Evolutionary conservation across 2,797 vertebrate genomes (phyloP), one percentile per base, ranked within the genome.

Genomic region (Podarcis lilfordi): DNA sequence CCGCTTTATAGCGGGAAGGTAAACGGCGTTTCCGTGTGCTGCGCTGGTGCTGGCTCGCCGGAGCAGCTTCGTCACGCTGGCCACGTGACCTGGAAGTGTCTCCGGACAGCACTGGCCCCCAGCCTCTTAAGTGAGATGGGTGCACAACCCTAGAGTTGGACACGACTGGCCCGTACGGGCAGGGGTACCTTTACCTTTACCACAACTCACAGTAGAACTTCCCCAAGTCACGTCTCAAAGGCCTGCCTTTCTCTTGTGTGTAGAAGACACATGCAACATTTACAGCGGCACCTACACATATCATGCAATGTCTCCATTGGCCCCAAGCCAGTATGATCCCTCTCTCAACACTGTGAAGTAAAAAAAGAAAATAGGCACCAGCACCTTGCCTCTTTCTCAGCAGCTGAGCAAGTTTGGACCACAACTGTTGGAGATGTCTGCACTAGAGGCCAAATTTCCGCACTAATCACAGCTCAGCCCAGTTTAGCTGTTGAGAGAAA

Each of bases 331-430:
- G 8, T n/a, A 72, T 25, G 55, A 43, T 64, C 61, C 40, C 15
- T 25, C 72, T 40, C 84, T 84, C 80, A 80, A 32, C 0, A 83
- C 3, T 66, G 86, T 9, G 88, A 81, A 88, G 82, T 69, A 45
- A 80, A 19, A 17, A 79, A 19, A 91, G 61, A 3, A 3, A 88
- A 86, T 17, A 55, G 50, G 50, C 50, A 55, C 40, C 37, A 50
- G 2, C 4, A 76, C 84, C 21, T 17, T 0, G 72, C 86, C 91
- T 94, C 90, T 95, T 91, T 78, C 74, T 92, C 86, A 72, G 11
- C 69, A n/a, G 69, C 69, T 71, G 10, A 71, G 69, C 29, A n/a
- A 29, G 4, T 29, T 71, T 55, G 69, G 69, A 71, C n/a, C 10
- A n/a, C 3, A 27, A n/a, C 68, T 69, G 27, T 8, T 69, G 9